Percentiles rank a stretch among this genome's conserved stretches.
These are phyloP conservation scores for Glareola pratincola DNA, from an alignment of 2,113 vertebrate genomes.

Conservation along the genomic window DNA sequence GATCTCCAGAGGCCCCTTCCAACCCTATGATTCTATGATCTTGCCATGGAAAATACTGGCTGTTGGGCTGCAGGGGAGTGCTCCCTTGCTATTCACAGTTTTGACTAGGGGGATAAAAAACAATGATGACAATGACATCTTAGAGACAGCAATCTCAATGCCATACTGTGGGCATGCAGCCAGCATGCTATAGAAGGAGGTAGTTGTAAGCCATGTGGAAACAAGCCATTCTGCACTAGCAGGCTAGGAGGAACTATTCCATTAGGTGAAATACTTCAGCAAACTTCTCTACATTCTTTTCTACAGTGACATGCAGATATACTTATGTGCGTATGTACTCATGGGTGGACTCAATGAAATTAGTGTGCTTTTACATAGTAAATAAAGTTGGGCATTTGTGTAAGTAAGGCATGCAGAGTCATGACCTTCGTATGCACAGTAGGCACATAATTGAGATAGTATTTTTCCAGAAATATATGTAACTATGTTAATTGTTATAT, in stretches of 20 bases:
- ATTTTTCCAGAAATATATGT: not conserved
- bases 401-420: not conserved
- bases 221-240: not conserved
- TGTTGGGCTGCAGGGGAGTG: not conserved
- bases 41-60: not conserved
- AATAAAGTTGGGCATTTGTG: not conserved
- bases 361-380: not conserved
- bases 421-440: not conserved
- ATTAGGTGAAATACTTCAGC: not conserved
- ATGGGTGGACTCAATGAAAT: not conserved
- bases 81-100: not conserved
- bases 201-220: not conserved
- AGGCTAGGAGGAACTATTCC: not conserved
- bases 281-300: not conserved
- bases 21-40: too few relatives aligned
- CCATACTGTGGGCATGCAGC: not conserved
- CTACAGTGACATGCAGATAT: not conserved
- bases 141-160: not conserved
- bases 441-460: not conserved
- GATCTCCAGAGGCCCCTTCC: too few relatives aligned
- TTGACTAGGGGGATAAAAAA: not conserved
- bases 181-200: not conserved
- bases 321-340: not conserved
- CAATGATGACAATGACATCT: not conserved
- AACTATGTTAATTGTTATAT: not conserved